Evolutionary conservation across 2,113 vertebrate genomes (phyloP).

Genomic region (Rallus limicola): DNA sequence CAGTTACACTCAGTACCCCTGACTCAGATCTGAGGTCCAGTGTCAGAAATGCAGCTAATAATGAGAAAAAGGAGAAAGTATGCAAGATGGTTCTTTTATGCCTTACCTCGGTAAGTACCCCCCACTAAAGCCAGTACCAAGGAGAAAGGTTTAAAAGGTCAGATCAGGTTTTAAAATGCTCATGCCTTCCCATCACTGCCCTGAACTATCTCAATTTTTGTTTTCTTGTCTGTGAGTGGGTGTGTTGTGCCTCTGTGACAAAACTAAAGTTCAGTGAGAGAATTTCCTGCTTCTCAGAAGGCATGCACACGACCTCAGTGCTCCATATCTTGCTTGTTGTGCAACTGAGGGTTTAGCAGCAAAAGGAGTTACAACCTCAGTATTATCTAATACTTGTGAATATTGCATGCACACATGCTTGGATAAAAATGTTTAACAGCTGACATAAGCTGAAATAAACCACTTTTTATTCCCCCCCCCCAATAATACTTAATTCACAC

Average conservation of each 20-base stretch:
- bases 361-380: conserved; percentile 22
- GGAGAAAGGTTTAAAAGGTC: background rate
- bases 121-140: background rate
- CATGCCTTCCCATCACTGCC: background rate
- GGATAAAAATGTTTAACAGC: conserved; percentile 29
- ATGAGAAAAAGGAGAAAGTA: background rate
- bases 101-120: background rate
- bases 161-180: background rate
- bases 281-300: conserved; percentile 11
- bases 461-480: background rate
- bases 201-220: background rate
- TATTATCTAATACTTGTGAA: conserved; percentile 13
- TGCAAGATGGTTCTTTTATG: background rate
- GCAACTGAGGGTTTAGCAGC: conserved; percentile 26
- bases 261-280: background rate
- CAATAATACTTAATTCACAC: conserved; percentile 2
- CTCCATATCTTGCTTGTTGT: conserved; percentile 40
- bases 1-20: background rate
- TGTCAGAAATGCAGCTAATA: background rate
- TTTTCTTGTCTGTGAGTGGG: background rate
- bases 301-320: background rate
- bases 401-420: background rate
- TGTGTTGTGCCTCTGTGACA: background rate
- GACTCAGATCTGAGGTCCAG: background rate
- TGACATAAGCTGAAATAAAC: conserved; percentile 45